Conservation (phyloP, 2,113 vertebrate species). For the Phainopepla nitens region DNA sequence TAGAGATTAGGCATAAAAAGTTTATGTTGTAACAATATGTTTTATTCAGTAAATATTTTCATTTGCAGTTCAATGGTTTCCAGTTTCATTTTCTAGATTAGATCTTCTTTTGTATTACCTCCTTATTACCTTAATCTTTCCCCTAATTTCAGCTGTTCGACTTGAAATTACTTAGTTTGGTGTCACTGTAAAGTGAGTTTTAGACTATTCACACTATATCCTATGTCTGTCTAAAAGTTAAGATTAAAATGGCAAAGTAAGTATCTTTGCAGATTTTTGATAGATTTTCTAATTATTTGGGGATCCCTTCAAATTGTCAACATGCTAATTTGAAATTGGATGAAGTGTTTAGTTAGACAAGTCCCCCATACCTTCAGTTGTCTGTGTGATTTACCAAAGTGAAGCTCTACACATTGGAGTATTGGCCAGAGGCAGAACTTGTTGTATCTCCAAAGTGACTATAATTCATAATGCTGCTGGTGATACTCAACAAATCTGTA, state of each 20-base stretch:
- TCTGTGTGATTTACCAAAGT: background rate
- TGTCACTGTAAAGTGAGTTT: background rate
- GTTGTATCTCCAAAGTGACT: background rate
- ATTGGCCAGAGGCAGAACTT: background rate
- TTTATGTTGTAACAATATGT: background rate
- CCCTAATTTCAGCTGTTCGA: background rate
- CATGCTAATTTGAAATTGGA: background rate
- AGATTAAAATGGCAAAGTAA: background rate
- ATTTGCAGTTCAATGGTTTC: background rate
- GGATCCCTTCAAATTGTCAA: background rate
- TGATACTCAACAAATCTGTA: background rate
- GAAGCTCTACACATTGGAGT: background rate
- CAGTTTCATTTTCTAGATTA: constrained; percentile 4
- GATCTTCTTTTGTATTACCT: background rate
- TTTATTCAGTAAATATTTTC: background rate
- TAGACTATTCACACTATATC: background rate
- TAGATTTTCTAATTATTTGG: background rate
- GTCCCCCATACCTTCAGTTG: background rate
- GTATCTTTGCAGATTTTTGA: background rate
- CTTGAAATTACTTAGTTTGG: background rate
- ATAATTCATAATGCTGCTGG: background rate
- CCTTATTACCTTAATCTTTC: background rate
- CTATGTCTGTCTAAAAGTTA: background rate
- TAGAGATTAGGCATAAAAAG: background rate
- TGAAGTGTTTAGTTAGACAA: background rate